phyloP scores from a whole-genome alignment of 2,113 vertebrate species.

The Percina caprodes region DNA sequence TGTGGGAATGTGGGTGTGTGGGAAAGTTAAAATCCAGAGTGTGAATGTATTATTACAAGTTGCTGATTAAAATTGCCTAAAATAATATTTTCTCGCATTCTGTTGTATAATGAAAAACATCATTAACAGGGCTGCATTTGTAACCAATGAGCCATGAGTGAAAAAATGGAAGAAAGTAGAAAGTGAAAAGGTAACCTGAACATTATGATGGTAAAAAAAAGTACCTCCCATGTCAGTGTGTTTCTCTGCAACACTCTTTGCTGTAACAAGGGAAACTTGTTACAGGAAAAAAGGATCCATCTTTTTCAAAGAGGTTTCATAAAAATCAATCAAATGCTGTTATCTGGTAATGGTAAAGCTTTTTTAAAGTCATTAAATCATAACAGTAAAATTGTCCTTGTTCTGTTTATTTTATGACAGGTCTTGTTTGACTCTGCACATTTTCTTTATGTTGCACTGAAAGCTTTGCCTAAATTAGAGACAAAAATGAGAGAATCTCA shows the following conservation, averaged over 20 bases:
- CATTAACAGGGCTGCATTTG: neutral
- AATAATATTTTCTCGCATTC: neutral
- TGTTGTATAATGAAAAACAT: slow-evolving; percentile 2
- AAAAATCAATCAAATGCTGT: slow-evolving; percentile 3
- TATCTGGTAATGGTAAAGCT: neutral
- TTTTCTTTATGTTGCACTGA: neutral
- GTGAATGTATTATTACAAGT: neutral
- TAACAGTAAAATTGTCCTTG: neutral
- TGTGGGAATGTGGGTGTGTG: no score
- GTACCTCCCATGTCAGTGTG: neutral
- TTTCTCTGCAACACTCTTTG: no score
- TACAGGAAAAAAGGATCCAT: neutral
- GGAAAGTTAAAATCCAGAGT: neutral
- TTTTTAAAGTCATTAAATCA: neutral
- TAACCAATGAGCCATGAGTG: neutral
- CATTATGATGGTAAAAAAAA: neutral
- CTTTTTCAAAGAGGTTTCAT: neutral
- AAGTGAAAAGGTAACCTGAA: neutral
- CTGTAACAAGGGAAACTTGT: neutral
- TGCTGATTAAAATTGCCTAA: neutral
- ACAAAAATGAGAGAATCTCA: neutral
- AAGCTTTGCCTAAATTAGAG: neutral
- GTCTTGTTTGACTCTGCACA: neutral
- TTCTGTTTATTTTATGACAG: neutral
- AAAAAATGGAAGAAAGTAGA: neutral